Base-by-base conservation (phyloP, 2,888 invertebrate genomes). In the Antitype chi region DNA sequence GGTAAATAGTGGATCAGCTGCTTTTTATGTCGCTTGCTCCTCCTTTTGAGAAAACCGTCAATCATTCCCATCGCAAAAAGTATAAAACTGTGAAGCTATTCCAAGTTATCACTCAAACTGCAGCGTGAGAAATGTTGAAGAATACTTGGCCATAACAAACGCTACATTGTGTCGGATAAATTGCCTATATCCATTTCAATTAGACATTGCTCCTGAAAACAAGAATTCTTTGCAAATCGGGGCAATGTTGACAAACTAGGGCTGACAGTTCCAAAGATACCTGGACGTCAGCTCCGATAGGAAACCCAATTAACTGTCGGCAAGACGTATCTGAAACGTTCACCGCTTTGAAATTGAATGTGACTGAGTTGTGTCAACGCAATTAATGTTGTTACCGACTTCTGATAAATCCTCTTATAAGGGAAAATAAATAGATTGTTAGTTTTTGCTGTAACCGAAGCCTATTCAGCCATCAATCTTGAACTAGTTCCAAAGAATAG, bases 381-480 rank as follows among this genome's bases (percentile, higher is more conserved):
- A 84, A 87, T 84, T 84, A 86, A 59, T 70, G 68, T 70, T 72
- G 62, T 38, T 52, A 28, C 67, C 7, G 66, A 52, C 63, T 53
- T 38, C 63, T 69, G 32, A 71, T 84, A 53, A 68, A 60, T 59
- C 47, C 32, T 62, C 74, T 28, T 87, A 28, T 87, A 83, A 28
- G 87, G 85, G 43, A 79, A 74, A 86, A 84, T 84, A 78, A 83
- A 84, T 83, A 74, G 79, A 53, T 74, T 69, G 64, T 68, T 74
- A 74, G 80, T 86, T 84, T 86, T 84, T 84, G 66, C 53, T 64
- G 53, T 55, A 32, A 55, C 70, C 52, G 69, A 71, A 66, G 67
- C 53, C 74, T 86, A 83, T 84, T 86, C 83, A 86, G 69, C 83
- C 53, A 74, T 84, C 84, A 74, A 84, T 84, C 87, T 75, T 68